Evolutionary conservation across 2,797 vertebrate species (phyloP), one percentile per base, ranked within the genome.

Genomic region (Otolemur crassicaudatus): DNA sequence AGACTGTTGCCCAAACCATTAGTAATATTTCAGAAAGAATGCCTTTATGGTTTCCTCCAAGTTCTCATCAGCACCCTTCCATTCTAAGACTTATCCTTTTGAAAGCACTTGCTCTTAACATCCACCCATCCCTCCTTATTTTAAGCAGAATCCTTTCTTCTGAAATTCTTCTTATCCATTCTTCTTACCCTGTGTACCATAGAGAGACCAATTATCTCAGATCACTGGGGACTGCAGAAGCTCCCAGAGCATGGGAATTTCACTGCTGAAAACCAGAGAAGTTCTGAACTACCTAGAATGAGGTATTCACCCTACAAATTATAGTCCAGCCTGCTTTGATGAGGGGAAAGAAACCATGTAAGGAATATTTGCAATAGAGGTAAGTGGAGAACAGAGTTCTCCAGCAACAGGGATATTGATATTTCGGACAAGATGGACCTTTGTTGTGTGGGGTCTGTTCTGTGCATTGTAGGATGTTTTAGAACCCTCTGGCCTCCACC

Each of bases 11-110:
- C 40, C 63, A 95, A 83, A 77, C 75, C 87, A 90, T 92, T 96
- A 94, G 94, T 88, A 94, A 76, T 7, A 11, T 89, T 93, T 88
- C 6, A 43, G 84, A 95, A 87, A 89, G 19, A 34, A 82, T 88
- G 77, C 70, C 91, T 93, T 61, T 2, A 80, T 60, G 56, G 27
- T 86, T 46, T 80, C 29, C 49, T 87, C 58, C 23, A 63, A 23
- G 19, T 60, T 60, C 49, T 69, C 60, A 34, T 82, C 84, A 79
- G 25, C 22, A 49, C 17, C 7, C 84, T 87, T 84, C 31, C 61
- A 22, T 34, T 8, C 10, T 69, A 56, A 89, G 61, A 96, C 85
- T 75, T 90, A 77, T 37, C 29, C 43, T 61, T 80, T 25, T 17
- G 46, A 67, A 91, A 83, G 65, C 27, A 31, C 5, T 56, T 22